phyloP scores from a whole-genome alignment of 2,888 invertebrate species.

The Ichneumon xanthorius region DNA sequence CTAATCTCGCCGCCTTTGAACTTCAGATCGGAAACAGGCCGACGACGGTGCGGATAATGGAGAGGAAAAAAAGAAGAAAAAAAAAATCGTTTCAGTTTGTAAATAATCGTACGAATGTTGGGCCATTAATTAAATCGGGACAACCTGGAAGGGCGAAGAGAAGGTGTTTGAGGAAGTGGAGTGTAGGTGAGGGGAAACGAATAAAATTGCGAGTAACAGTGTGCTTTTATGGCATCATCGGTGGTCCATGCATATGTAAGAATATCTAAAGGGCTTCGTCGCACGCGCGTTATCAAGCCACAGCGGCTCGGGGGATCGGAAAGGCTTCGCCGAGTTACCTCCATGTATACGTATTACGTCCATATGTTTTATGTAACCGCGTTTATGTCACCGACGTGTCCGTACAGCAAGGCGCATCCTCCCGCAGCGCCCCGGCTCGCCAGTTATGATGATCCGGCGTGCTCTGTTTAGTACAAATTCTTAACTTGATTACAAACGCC shows the following conservation, averaged over 20 bases:
- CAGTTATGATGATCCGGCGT: conserved; percentile 73
- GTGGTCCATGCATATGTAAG: conserved; percentile 82
- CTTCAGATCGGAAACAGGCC: conserved; percentile 16
- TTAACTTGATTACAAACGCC: conserved; percentile 82
- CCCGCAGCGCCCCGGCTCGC: conserved; percentile 7
- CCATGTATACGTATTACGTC: conserved; percentile 66
- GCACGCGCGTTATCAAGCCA: conserved; percentile 59
- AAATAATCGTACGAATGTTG: not conserved
- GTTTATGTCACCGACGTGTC: conserved; percentile 75
- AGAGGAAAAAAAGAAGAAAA: not conserved
- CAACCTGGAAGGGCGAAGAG: not conserved
- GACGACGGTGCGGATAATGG: not conserved
- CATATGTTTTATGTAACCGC: conserved; percentile 82
- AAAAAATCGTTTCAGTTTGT: not conserved
- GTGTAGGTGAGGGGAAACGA: conserved; percentile 12
- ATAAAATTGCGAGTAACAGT: conserved; percentile 44
- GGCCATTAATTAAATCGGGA: not conserved
- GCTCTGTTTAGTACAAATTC: conserved; percentile 82
- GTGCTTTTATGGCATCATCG: conserved; percentile 75
- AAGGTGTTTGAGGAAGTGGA: conserved; percentile 15
- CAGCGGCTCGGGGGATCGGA: conserved; percentile 65
- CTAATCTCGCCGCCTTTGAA: conserved; percentile 46
- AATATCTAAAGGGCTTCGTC: conserved; percentile 75
- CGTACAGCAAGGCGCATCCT: conserved; percentile 44
- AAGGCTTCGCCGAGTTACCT: conserved; percentile 74